These are phyloP conservation scores for Drosophila parthenogenetica DNA, from an alignment of 2,888 invertebrate genomes.

Conservation along the genomic window DNA sequence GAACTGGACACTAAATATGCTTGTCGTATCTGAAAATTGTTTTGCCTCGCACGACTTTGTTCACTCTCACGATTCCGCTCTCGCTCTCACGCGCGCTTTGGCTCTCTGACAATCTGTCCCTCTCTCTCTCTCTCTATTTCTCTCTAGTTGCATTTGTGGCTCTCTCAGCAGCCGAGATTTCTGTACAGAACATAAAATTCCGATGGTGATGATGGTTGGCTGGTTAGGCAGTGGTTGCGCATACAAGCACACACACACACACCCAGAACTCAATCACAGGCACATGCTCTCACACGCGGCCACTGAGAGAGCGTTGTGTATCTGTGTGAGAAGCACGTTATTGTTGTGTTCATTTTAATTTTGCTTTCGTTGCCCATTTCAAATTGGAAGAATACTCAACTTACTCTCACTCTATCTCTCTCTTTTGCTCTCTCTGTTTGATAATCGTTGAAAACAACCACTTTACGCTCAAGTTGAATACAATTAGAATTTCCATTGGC, in stretches of 20 bases:
- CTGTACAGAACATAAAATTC: constrained; percentile 70
- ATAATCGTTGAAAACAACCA: constrained; percentile 66
- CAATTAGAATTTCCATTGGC: constrained; percentile 55
- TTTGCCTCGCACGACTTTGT: constrained; percentile 42
- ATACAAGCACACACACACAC: constrained; percentile 13
- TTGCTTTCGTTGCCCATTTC: constrained; percentile 65
- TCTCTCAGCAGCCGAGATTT: constrained; percentile 58
- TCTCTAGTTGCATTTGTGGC: constrained; percentile 4
- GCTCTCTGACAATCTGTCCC: constrained; percentile 6
- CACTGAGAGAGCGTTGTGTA: constrained; percentile 33
- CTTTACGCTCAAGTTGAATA: constrained; percentile 60
- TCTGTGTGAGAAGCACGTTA: constrained; percentile 31
- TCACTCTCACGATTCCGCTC: constrained; percentile 2
- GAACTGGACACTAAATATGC: constrained; percentile 64
- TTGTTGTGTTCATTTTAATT: constrained; percentile 53
- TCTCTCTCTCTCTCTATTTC: not conserved
- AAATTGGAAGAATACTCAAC: constrained; percentile 30
- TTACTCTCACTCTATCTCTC: constrained; percentile 28
- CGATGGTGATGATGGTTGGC: constrained; percentile 57
- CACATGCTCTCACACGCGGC: not conserved
- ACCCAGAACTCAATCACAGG: constrained; percentile 1
- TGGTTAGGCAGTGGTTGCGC: constrained; percentile 68
- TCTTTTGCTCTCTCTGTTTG: constrained; percentile 4
- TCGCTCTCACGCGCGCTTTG: constrained; percentile 6
- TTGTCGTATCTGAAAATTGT: constrained; percentile 58